These are phyloP conservation scores for Characodon lateralis DNA, from an alignment of 2,797 vertebrate genomes.

Conservation along the genomic window DNA sequence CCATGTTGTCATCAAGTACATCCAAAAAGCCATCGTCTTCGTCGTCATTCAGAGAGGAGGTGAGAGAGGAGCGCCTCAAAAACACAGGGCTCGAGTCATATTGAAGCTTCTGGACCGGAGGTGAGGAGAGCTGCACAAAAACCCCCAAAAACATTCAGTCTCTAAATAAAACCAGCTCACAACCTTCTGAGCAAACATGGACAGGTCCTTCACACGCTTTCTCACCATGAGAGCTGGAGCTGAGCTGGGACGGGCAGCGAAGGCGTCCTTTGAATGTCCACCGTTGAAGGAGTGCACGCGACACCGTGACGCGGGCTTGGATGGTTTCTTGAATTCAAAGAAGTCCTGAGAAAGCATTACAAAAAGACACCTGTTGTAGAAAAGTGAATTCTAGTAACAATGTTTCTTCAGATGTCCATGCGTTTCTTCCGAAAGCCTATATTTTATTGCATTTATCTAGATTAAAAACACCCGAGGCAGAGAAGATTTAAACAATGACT, in stretches of 20 bases:
- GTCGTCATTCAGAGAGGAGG: constrained; percentile 72
- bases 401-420: neutral
- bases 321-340: constrained; percentile 88
- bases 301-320: constrained; percentile 76
- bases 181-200: too few relatives aligned
- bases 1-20: constrained; percentile 83
- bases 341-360: constrained; percentile 63
- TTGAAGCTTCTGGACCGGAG: constrained; percentile 53
- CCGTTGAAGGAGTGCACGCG: constrained; percentile 51
- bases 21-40: constrained; percentile 91
- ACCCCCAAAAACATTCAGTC: neutral
- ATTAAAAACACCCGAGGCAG: neutral
- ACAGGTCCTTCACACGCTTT: rapidly evolving
- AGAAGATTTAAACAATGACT: neutral
- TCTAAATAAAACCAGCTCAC: neutral
- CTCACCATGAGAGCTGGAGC: constrained; percentile 86
- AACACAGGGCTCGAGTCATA: constrained; percentile 77
- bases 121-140: constrained; percentile 65
- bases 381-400: neutral
- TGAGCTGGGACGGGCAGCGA: constrained; percentile 81
- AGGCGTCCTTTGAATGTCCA: constrained; percentile 68
- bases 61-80: constrained; percentile 76
- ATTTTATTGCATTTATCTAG: neutral
- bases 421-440: neutral
- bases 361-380: neutral